These are phyloP conservation scores for Pyrrhia umbra DNA, from an alignment of 2,888 invertebrate genomes.

Conservation along the genomic window DNA sequence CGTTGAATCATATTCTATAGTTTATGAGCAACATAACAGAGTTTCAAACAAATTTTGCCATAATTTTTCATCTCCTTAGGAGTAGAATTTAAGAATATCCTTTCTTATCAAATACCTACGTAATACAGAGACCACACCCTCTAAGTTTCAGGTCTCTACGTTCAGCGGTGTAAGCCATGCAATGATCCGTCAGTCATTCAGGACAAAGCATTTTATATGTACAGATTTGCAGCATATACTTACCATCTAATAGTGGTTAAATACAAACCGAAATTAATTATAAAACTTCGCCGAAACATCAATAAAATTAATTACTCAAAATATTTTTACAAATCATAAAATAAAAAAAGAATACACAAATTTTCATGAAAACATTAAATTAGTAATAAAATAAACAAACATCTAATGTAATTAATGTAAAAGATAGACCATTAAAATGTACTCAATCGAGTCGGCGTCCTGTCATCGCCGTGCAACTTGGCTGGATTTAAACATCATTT, in stretches of 20 bases:
- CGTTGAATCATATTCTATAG: too few relatives aligned
- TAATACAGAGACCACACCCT: too few relatives aligned
- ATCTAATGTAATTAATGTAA: conserved; percentile 40
- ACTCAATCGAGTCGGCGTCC: conserved; percentile 39
- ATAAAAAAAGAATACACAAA: conserved; percentile 19
- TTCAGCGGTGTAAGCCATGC: too few relatives aligned
- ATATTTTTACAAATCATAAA: background rate
- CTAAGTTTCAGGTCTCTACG: too few relatives aligned
- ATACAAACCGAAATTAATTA: background rate
- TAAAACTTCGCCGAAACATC: background rate
- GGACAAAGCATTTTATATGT: too few relatives aligned
- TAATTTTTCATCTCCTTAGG: too few relatives aligned
- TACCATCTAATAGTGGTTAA: background rate
- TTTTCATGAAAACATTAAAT: conserved; percentile 46
- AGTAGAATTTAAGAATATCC: too few relatives aligned
- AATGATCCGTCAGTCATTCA: too few relatives aligned
- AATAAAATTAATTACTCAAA: conserved; percentile 10
- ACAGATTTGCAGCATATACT: too few relatives aligned
- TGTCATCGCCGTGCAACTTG: conserved; percentile 40
- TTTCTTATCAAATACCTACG: too few relatives aligned
- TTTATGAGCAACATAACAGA: too few relatives aligned
- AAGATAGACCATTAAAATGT: conserved; percentile 39
- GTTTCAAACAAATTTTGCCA: too few relatives aligned
- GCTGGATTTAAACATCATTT: conserved; percentile 39
- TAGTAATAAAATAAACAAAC: conserved; percentile 31